These are phyloP conservation scores for Chaetops frenatus DNA, from an alignment of 2,113 vertebrate genomes.

Conservation along the genomic window DNA sequence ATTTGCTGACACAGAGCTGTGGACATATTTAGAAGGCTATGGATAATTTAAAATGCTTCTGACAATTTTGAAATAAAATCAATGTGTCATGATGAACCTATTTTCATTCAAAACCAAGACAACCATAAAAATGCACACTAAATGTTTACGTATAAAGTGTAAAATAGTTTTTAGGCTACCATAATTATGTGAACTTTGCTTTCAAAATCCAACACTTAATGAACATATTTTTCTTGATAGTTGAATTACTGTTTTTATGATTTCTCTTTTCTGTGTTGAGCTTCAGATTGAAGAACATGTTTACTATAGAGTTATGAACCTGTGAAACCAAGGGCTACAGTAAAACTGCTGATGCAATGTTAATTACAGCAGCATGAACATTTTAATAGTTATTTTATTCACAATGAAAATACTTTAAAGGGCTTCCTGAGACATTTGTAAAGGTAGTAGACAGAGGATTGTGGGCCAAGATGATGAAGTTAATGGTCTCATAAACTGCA, in stretches of 20 bases:
- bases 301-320: background rate
- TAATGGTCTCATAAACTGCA: background rate
- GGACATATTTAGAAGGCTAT: background rate
- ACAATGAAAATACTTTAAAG: background rate
- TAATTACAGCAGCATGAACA: background rate
- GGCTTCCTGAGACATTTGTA: background rate
- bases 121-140: background rate
- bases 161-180: background rate
- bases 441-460: background rate
- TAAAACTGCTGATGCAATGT: background rate
- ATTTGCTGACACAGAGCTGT: background rate
- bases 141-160: background rate
- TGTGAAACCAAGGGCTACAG: background rate
- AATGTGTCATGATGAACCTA: background rate
- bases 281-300: background rate
- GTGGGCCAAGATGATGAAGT: background rate
- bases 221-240: background rate
- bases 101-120: background rate
- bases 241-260: background rate
- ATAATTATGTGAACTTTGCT: background rate
- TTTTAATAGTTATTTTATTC: background rate
- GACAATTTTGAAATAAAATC: background rate
- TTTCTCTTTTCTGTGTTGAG: background rate
- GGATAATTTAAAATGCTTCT: background rate
- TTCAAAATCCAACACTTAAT: background rate